phyloP scores from a whole-genome alignment of 2,113 vertebrate genomes.

The Megaceryle torquata region DNA sequence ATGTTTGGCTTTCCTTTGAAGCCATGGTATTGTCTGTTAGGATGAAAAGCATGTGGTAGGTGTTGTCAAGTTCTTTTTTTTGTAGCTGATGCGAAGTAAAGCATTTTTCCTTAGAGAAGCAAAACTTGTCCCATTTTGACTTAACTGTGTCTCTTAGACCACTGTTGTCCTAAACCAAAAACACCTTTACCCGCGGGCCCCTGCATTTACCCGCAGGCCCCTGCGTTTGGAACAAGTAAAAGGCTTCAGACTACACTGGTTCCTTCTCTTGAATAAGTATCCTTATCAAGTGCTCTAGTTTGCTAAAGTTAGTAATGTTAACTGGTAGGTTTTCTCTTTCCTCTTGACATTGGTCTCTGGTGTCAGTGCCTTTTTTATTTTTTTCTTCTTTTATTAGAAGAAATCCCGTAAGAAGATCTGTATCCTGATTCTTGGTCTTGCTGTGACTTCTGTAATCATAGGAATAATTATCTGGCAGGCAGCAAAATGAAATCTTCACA shows the following conservation, averaged over 20 bases:
- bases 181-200: no score
- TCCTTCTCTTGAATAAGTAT: neutral
- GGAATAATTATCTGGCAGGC: constrained; percentile 77
- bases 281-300: neutral
- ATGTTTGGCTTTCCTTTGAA: neutral
- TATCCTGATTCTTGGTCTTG: constrained; percentile 84
- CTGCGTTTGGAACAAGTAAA: neutral
- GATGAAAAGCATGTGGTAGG: neutral
- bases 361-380: neutral
- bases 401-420: constrained; percentile 98
- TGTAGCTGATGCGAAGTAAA: neutral
- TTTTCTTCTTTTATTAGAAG: constrained; percentile 79
- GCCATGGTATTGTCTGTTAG: neutral
- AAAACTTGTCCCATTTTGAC: neutral
- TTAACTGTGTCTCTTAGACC: neutral
- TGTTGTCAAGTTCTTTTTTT: neutral
- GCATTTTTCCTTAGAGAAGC: neutral
- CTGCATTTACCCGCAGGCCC: neutral
- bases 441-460: constrained; percentile 75
- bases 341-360: neutral
- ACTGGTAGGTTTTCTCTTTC: neutral
- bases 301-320: neutral
- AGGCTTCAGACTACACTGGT: neutral
- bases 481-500: constrained; percentile 66
- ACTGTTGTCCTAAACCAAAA: neutral